Conservation (phyloP, 2,797 vertebrate species). For the Gouania willdenowi region DNA sequence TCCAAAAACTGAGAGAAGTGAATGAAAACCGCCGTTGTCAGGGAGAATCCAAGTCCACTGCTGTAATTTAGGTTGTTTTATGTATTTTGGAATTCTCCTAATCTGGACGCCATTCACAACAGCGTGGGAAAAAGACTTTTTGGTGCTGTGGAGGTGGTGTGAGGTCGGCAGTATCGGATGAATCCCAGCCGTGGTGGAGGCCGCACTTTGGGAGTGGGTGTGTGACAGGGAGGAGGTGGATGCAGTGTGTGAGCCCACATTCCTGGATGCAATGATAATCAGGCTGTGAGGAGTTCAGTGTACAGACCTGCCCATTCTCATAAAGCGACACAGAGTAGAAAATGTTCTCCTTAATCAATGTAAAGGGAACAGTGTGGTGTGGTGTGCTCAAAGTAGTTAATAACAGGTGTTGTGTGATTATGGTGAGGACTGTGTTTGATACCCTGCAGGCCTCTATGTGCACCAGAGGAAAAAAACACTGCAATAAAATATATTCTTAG, state of each 20-base stretch:
- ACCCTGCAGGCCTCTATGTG: too few relatives aligned
- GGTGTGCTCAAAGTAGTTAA: too few relatives aligned
- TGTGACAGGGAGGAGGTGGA: conserved; percentile 23
- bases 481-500: too few relatives aligned
- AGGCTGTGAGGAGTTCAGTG: conserved; percentile 13
- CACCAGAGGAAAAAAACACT: too few relatives aligned
- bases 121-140: conserved; percentile 14
- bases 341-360: too few relatives aligned
- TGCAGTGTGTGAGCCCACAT: conserved; percentile 30
- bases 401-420: too few relatives aligned
- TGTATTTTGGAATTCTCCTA: not conserved
- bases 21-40: conserved; percentile 12
- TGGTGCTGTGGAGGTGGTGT: conserved; percentile 12
- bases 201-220: conserved; percentile 34
- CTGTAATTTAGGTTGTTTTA: conserved; percentile 12
- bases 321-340: conserved; percentile 1
- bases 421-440: too few relatives aligned
- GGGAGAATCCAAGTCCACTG: conserved; percentile 1
- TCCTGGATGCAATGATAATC: conserved; percentile 42
- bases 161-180: conserved; percentile 21
- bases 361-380: too few relatives aligned
- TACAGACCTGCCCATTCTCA: conserved; percentile 21
- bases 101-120: not conserved
- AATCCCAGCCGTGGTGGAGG: conserved; percentile 14
- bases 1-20: conserved; percentile 13